These are phyloP conservation scores for Megaptera novaeangliae DNA, from an alignment of 2,113 vertebrate genomes.

Conservation along the genomic window DNA sequence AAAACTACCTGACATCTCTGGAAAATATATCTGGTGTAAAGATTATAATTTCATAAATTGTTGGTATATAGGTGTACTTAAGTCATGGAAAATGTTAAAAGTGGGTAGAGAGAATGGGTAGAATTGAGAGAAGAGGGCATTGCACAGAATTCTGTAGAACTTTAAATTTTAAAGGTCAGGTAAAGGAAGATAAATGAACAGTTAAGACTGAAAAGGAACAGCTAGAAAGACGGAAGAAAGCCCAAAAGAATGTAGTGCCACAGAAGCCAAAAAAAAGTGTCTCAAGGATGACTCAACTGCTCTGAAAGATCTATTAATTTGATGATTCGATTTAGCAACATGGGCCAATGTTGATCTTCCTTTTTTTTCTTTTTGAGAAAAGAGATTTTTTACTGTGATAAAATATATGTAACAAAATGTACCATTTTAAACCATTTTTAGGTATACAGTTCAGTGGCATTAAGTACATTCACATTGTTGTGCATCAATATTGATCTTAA, in stretches of 20 bases:
- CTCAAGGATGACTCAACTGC: conserved; percentile 6
- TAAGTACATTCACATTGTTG: not conserved
- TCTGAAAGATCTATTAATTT: not conserved
- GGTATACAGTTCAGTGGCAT: not conserved
- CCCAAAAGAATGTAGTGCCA: not conserved
- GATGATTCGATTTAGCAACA: conserved; percentile 8
- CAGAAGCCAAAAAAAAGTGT: not conserved
- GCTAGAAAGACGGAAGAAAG: conserved; percentile 37
- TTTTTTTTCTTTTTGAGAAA: not conserved
- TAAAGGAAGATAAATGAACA: conserved; percentile 17
- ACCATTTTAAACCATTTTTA: not conserved
- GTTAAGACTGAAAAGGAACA: conserved; percentile 16
- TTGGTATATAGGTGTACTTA: not conserved
- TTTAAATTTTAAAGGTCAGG: not conserved
- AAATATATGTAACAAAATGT: not conserved
- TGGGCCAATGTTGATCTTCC: not conserved
- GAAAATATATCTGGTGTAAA: not conserved
- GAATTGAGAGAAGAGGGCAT: not conserved
- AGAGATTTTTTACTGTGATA: not conserved
- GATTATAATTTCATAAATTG: not conserved
- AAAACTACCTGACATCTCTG: not conserved
- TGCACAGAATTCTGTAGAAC: not conserved
- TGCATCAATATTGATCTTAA: not conserved
- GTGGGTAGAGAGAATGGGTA: not conserved
- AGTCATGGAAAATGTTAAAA: not conserved